Conservation (phyloP, 2,888 invertebrate genomes). For the Palloptera scutellata region DNA sequence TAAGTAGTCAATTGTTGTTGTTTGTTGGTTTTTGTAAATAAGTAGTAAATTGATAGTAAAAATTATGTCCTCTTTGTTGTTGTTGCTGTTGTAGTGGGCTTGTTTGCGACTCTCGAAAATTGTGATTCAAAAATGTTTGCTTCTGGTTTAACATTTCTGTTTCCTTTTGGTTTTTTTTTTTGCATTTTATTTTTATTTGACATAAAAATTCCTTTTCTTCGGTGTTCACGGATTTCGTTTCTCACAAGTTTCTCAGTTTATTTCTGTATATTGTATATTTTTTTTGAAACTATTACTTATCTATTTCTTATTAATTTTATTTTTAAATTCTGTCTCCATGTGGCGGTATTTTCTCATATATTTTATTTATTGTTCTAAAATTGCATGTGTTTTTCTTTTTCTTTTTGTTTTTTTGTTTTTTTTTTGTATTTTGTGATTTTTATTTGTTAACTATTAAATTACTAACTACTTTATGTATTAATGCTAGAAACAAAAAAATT, state of each 20-base stretch:
- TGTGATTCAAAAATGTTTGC: too few species aligned
- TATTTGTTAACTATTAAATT: constrained; percentile 27
- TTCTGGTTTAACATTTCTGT: too few species aligned
- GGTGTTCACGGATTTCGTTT: neutral
- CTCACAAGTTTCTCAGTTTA: neutral
- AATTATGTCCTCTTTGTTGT: too few species aligned
- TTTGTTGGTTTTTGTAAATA: too few species aligned
- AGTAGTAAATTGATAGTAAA: too few species aligned
- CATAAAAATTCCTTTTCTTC: too few species aligned
- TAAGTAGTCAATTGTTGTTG: too few species aligned
- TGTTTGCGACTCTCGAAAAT: too few species aligned
- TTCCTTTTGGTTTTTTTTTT: too few species aligned
- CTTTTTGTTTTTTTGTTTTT: too few species aligned
- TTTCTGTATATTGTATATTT: neutral
- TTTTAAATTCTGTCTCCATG: constrained; percentile 1
- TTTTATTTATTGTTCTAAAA: constrained; percentile 26
- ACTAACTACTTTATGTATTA: constrained; percentile 9
- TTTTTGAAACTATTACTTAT: neutral
- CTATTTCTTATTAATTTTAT: neutral
- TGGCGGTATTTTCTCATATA: constrained; percentile 6
- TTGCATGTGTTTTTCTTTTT: constrained; percentile 22
- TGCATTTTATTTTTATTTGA: too few species aligned
- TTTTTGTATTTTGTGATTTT: constrained; percentile 25
- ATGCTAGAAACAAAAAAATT: constrained; percentile 7
- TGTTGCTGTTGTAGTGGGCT: too few species aligned